Conservation (phyloP, 2,888 invertebrate species). For the Ceratothoa steindachneri region DNA sequence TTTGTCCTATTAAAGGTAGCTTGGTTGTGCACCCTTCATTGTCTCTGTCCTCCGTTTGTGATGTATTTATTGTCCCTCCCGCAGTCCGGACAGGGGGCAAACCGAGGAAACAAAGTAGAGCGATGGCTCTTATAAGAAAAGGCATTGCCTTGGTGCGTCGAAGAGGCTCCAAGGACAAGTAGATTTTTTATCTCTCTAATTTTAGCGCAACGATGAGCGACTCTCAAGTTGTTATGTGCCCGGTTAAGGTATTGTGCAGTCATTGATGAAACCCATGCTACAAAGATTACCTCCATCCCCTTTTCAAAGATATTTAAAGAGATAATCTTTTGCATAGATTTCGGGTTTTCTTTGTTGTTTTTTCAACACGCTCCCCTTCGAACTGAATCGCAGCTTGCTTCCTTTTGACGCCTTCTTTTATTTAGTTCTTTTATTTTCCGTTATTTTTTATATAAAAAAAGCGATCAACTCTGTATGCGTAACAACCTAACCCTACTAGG, state of each 20-base stretch:
- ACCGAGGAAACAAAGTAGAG: conserved; percentile 39
- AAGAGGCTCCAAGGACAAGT: conserved; percentile 47
- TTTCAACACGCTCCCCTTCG: too few species aligned
- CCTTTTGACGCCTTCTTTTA: not conserved
- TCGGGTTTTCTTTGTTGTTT: too few species aligned
- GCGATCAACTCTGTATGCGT: not conserved
- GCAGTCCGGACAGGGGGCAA: conserved; percentile 46
- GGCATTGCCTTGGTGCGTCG: conserved; percentile 45
- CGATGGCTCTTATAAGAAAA: conserved; percentile 43
- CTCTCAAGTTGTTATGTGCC: too few species aligned
- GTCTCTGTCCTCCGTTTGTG: not conserved
- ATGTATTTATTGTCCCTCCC: conserved; percentile 7
- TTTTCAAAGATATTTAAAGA: too few species aligned
- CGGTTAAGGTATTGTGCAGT: too few species aligned
- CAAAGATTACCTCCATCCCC: too few species aligned
- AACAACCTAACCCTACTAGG: not conserved
- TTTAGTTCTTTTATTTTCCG: not conserved
- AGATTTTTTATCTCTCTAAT: conserved; percentile 23
- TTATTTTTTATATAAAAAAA: not conserved
- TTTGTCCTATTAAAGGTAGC: too few species aligned
- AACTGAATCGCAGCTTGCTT: too few species aligned
- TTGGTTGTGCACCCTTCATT: too few species aligned
- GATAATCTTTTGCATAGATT: too few species aligned
- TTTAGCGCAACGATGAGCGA: not conserved
- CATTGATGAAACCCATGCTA: too few species aligned